Evolutionary conservation across 2,113 vertebrate genomes (phyloP).

Genomic region (Genyomyrus donnyi): DNA sequence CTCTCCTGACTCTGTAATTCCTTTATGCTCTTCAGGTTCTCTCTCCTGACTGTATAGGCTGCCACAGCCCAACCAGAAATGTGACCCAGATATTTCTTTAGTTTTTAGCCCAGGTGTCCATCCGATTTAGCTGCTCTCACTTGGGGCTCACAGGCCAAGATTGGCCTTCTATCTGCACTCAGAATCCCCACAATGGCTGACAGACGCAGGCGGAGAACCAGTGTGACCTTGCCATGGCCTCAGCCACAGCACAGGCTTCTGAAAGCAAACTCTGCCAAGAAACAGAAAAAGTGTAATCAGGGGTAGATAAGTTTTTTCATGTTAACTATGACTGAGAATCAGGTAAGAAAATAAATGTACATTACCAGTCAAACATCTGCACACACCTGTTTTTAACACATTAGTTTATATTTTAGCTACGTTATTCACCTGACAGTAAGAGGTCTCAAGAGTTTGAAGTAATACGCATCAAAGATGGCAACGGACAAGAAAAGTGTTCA

Average conservation of each 20-base stretch:
- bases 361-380: neutral
- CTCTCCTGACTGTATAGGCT: neutral
- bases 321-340: neutral
- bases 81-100: slow-evolving; percentile 7
- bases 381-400: neutral
- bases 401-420: neutral
- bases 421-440: neutral
- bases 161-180: neutral
- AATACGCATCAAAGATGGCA: neutral
- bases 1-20: neutral
- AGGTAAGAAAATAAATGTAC: neutral
- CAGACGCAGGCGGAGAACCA: neutral
- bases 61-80: neutral
- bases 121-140: neutral
- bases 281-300: neutral
- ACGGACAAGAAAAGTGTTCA: neutral
- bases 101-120: neutral
- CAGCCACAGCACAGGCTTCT: neutral
- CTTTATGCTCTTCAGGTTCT: neutral
- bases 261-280: neutral
- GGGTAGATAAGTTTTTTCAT: neutral
- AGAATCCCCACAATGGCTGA: neutral
- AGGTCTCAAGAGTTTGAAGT: neutral
- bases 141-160: neutral
- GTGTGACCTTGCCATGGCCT: neutral